Evolutionary conservation across 2,113 vertebrate species (phyloP).

Genomic region (Carassius auratus): DNA sequence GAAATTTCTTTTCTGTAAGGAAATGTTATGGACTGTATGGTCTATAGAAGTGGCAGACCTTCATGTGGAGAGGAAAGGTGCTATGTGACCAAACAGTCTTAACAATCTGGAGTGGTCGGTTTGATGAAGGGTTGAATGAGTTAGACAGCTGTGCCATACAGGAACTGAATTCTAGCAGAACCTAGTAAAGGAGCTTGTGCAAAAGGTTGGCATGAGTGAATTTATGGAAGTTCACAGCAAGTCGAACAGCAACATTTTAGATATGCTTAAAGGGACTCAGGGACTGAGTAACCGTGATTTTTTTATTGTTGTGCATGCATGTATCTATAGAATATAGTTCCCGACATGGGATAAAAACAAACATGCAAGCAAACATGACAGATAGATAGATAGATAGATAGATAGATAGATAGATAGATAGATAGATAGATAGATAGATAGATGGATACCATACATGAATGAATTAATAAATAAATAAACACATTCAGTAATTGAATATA

Average conservation of each 20-base stretch:
- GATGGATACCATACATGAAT: too few species aligned
- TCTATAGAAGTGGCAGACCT: background rate
- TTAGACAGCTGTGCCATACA: background rate
- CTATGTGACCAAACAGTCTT: background rate
- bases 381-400: too few species aligned
- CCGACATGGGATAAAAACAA: too few species aligned
- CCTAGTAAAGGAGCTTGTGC: background rate
- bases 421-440: too few species aligned
- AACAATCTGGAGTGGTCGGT: background rate
- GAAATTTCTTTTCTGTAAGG: background rate
- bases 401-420: too few species aligned
- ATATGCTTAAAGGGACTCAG: background rate
- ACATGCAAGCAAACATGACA: too few species aligned
- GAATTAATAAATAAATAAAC: too few species aligned
- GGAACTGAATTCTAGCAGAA: conserved; percentile 1
- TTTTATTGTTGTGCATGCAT: background rate
- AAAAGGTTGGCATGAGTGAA: conserved; percentile 15
- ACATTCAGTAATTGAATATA: too few species aligned
- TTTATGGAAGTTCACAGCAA: background rate
- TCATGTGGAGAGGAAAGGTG: background rate
- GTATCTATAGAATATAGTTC: background rate
- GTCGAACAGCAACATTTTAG: background rate
- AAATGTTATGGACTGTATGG: background rate
- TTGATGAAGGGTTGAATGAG: background rate
- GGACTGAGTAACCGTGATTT: background rate